Evolutionary conservation across 2,797 vertebrate species (phyloP).

Genomic region (Silurus lanzhouensis): DNA sequence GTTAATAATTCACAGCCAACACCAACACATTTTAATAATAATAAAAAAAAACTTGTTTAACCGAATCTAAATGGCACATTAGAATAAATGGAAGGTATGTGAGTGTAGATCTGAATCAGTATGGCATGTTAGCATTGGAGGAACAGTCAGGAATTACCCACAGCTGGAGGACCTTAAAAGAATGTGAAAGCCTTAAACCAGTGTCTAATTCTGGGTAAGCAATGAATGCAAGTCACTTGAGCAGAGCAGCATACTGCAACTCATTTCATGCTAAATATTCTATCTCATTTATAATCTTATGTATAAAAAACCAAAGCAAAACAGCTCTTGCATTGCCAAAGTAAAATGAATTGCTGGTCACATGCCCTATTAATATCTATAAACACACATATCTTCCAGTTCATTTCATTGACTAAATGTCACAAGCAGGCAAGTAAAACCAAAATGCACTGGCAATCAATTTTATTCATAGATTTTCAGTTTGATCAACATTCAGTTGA

Average conservation of each 20-base stretch:
- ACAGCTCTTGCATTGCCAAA: background rate
- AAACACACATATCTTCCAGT: background rate
- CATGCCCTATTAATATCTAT: background rate
- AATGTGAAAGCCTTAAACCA: conserved; percentile 1
- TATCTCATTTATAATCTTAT: background rate
- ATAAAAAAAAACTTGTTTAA: background rate
- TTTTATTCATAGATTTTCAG: background rate
- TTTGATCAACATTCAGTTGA: background rate
- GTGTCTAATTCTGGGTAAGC: conserved; percentile 12
- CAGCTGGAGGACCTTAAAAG: background rate
- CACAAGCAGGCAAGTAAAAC: background rate
- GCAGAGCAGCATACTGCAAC: background rate
- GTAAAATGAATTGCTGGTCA: background rate
- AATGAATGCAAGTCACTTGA: background rate
- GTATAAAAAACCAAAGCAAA: background rate
- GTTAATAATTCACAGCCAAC: background rate
- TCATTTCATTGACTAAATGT: background rate
- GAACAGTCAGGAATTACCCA: conserved; percentile 33
- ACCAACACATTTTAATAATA: background rate
- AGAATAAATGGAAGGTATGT: conserved; percentile 4
- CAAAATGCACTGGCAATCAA: background rate
- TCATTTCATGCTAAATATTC: background rate
- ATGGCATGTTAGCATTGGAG: background rate
- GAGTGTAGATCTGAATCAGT: background rate
- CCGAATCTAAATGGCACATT: background rate